These are phyloP conservation scores for Bos javanicus DNA, from an alignment of 2,113 vertebrate genomes.

Conservation along the genomic window DNA sequence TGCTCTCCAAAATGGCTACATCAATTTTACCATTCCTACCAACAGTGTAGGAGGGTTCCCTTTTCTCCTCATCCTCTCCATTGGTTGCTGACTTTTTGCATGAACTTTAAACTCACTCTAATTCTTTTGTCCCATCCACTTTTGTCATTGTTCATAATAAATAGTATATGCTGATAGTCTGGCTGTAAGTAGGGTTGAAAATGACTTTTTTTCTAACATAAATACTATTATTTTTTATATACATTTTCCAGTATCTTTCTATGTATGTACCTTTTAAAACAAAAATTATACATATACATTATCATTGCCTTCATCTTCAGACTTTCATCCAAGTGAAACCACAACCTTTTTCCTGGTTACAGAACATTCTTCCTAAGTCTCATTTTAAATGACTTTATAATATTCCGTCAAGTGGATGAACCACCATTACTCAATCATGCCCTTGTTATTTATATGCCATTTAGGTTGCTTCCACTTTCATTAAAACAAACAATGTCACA, in stretches of 20 bases:
- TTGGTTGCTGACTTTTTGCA: background rate
- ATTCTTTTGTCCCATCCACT: background rate
- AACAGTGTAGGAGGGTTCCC: background rate
- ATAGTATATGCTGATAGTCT: background rate
- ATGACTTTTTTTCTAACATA: background rate
- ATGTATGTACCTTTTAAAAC: background rate
- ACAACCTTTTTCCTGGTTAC: background rate
- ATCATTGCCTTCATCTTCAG: background rate
- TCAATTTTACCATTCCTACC: background rate
- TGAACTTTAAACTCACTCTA: background rate
- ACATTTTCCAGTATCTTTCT: background rate
- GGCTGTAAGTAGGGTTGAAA: background rate
- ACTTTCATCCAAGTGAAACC: conserved; percentile 10
- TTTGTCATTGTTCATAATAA: conserved; percentile 2
- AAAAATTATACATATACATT: background rate
- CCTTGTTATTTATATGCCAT: background rate
- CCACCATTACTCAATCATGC: background rate
- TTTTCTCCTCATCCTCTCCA: background rate
- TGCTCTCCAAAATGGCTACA: background rate
- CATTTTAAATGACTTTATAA: conserved; percentile 5
- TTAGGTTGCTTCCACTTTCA: conserved; percentile 1
- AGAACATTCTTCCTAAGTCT: background rate
- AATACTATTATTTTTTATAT: background rate
- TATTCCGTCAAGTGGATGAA: background rate
- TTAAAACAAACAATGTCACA: background rate